Evolutionary conservation across 2,888 invertebrate genomes (phyloP), one percentile per base, ranked within the genome.

Genomic region (Metellina segmentata): DNA sequence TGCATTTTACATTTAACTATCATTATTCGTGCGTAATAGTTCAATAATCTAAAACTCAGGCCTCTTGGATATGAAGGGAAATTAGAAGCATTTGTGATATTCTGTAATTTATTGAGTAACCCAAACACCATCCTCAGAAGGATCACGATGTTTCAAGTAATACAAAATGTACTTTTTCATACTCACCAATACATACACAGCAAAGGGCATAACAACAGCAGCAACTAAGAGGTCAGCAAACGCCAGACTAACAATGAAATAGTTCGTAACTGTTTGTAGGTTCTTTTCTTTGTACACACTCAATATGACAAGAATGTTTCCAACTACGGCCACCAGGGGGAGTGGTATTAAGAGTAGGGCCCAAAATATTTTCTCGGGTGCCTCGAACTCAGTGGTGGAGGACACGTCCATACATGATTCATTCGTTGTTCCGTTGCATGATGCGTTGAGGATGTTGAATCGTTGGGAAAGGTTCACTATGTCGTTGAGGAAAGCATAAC

Each of bases 151-250:
- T 34, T 34, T 34, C 4, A 34, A 34, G 34, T 4, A 34, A 34
- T 4, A 34, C 34, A 34, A 34, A 34, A 34, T 34, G 1, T 34
- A 34, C 34, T 34, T 34, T 34, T 61, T 16, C 11, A 13, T 52
- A 97, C 98, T 98, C 95, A 99, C 99, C 98, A 99, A 96, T 95
- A 98, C 97, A 96, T 99, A 99, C 94, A 99, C 99, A 94, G 98
- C 99, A 95, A 99, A 98, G 86, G 99, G 99, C 99, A 99, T 99
- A 94, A 99, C 99, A 93, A 98, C 97, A 87, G 98, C 98, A 81
- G 99, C 99, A 72, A 99, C 99, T 93, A 99, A 96, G 89, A 99
- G 96, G 96, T 99, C 99, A 81, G 99, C 99, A 75, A 99, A 96
- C 81, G 99, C 99, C 94, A 99, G 96, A 94, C 98, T 99, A 95